phyloP scores from a whole-genome alignment of 1,140 invertebrate species.

The Andricus grossulariae region DNA sequence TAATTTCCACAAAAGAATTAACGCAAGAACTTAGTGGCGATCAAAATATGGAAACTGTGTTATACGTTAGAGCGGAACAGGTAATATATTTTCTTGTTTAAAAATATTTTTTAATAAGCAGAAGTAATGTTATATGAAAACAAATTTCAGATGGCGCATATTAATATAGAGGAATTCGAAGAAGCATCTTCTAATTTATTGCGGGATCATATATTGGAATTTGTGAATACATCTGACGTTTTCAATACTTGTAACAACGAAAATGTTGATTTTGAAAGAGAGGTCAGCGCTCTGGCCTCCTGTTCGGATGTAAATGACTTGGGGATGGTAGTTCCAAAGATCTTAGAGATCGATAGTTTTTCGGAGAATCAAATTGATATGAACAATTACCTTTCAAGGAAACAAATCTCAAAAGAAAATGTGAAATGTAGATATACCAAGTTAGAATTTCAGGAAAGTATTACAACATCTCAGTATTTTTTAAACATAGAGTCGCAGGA shows the following conservation, averaged over 20 bases:
- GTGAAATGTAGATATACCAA: not conserved
- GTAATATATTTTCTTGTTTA: constrained; percentile 45
- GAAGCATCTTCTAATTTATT: constrained; percentile 46
- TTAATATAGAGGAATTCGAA: constrained; percentile 60
- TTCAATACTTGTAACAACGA: constrained; percentile 32
- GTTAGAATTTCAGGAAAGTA: constrained; percentile 13
- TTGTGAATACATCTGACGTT: constrained; percentile 43
- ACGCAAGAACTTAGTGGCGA: constrained; percentile 39
- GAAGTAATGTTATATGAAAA: constrained; percentile 27
- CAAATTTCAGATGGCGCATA: constrained; percentile 56
- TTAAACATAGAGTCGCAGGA: constrained; percentile 22
- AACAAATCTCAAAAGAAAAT: constrained; percentile 18
- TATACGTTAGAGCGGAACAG: constrained; percentile 63
- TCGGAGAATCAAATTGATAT: constrained; percentile 12
- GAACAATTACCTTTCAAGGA: not conserved
- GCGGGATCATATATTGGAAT: constrained; percentile 54
- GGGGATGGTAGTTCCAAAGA: not conserved
- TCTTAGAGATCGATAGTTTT: not conserved
- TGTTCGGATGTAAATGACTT: not conserved
- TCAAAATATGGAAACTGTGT: constrained; percentile 52
- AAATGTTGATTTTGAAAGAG: constrained; percentile 28
- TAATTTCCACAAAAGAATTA: constrained; percentile 6
- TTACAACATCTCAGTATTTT: constrained; percentile 15
- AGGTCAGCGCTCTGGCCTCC: not conserved
- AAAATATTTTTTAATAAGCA: constrained; percentile 10